A percentile compares a stretch with the other conserved stretches of the same genome.
Conservation (phyloP, 1,140 invertebrate species). For the Phortica variegata region DNA sequence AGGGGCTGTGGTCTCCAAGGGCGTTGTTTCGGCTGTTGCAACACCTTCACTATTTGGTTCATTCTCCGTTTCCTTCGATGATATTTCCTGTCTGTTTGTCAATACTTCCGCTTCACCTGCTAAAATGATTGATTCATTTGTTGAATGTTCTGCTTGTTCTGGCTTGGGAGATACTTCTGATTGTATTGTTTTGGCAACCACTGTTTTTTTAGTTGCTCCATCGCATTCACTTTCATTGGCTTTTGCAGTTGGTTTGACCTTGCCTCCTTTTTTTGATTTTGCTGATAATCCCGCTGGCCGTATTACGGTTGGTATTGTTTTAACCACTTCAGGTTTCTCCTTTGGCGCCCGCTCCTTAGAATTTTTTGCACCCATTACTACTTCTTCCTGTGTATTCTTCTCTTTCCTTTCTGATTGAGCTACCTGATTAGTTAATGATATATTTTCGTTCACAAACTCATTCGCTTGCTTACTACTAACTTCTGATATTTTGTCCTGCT, state of each 20-base stretch:
- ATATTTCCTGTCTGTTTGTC: too few species aligned
- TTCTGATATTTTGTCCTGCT: too few species aligned
- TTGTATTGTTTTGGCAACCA: too few species aligned
- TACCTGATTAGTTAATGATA: neutral
- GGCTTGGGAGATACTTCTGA: too few species aligned
- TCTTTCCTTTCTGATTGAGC: neutral
- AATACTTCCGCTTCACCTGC: too few species aligned
- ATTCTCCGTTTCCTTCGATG: too few species aligned
- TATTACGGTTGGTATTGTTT: too few species aligned
- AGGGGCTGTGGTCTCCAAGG: too few species aligned
- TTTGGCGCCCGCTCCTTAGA: conserved; percentile 24
- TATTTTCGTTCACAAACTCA: neutral
- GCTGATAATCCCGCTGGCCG: conserved; percentile 11
- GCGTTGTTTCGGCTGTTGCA: conserved; percentile 5
- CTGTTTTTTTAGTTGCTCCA: neutral
- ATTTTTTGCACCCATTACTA: conserved; percentile 35
- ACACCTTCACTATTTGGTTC: too few species aligned
- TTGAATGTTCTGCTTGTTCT: too few species aligned
- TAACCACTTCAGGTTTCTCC: neutral
- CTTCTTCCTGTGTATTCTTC: conserved; percentile 1
- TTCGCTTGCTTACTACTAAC: neutral
- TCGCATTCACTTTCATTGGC: conserved; percentile 1
- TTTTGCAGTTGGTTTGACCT: conserved; percentile 9
- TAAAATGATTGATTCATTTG: too few species aligned
- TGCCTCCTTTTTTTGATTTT: conserved; percentile 2